These are phyloP conservation scores for Diacarnus erythraeanus DNA, from an alignment of 37 sponge, comb jelly and placozoan species.

Conservation along the genomic window DNA sequence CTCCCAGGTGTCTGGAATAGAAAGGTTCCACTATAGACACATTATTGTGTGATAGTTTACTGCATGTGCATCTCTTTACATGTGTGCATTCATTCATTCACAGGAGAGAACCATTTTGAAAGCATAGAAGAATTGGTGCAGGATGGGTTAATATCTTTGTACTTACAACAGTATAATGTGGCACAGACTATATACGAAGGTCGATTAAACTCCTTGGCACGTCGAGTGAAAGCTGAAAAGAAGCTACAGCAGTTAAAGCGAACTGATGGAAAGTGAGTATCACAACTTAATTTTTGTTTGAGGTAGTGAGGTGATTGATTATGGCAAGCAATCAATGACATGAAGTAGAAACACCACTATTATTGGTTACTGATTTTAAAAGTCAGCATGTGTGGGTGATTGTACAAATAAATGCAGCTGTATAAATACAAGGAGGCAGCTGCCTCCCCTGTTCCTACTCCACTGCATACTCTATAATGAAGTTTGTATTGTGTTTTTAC, in stretches of 20 bases:
- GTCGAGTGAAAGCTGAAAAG: background rate
- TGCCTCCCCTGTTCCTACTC: no score
- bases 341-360: no score
- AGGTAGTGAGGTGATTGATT: background rate
- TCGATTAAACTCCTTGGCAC: background rate
- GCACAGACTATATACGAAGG: slow-evolving; percentile 33
- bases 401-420: background rate
- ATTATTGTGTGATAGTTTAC: no score
- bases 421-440: no score
- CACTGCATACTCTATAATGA: no score
- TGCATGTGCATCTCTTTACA: no score
- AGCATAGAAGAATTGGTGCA: slow-evolving; percentile 69
- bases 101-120: slow-evolving; percentile 79
- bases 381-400: background rate
- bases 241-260: slow-evolving; percentile 4
- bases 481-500: no score
- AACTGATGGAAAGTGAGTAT: slow-evolving; percentile 20
- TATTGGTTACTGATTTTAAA: background rate
- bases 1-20: no score
- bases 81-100: no score
- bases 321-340: background rate
- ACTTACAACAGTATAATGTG: slow-evolving; percentile 60
- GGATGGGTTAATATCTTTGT: slow-evolving; percentile 78
- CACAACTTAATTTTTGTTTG: background rate
- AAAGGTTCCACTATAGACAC: no score